Conservation (phyloP, 2,797 vertebrate genomes). For the Rhynchotus rufescens region DNA sequence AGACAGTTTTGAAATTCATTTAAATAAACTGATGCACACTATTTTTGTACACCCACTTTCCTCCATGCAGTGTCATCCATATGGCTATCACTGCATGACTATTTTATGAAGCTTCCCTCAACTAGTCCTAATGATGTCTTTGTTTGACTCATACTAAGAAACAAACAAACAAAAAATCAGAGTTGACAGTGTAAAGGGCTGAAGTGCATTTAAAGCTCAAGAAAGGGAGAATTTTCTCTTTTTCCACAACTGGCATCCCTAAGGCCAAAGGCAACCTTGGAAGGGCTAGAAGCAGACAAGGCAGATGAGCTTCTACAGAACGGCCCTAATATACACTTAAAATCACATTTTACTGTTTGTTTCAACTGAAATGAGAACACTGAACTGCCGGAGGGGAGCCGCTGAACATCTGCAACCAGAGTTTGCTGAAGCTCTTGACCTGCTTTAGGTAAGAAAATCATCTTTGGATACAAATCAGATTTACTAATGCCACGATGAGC, state of each 20-base stretch:
- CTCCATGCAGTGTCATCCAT: not conserved
- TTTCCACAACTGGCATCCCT: not conserved
- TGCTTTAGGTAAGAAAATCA: not conserved
- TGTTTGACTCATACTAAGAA: not conserved
- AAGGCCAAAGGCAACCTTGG: not conserved
- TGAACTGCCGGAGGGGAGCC: not conserved
- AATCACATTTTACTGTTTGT: not conserved
- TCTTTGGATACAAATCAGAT: not conserved
- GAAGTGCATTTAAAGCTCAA: not conserved
- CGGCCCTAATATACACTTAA: not conserved
- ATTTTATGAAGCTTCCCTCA: not conserved
- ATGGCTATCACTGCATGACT: not conserved
- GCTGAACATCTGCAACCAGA: conserved; percentile 8
- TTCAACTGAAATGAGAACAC: conserved; percentile 6
- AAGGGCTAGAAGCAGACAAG: not conserved
- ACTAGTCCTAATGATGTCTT: not conserved
- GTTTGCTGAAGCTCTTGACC: not conserved
- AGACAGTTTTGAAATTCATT: not conserved
- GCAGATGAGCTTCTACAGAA: not conserved
- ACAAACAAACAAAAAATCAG: not conserved
- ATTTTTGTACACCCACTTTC: not conserved
- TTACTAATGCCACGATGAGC: not conserved
- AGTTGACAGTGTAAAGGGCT: not conserved
- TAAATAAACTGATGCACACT: not conserved
- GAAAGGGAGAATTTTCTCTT: not conserved